Evolutionary conservation across 2,888 invertebrate genomes (phyloP), one percentile per base, ranked within the genome.

Genomic region (Proisotoma minuta): DNA sequence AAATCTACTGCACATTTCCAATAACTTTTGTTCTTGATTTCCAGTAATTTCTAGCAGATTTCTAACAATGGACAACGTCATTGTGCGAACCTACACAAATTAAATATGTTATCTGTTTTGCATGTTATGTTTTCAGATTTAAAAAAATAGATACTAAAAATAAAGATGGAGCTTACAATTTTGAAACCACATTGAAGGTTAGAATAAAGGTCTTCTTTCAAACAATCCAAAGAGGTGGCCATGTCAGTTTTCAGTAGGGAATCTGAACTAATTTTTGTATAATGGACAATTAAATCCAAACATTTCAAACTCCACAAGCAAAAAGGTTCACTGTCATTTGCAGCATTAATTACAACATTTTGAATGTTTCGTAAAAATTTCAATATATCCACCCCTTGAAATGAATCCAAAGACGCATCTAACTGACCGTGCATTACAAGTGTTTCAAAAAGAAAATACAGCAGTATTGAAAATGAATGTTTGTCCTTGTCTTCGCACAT

Each of bases 1-100:
- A 54, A 69, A 69, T 27, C 65, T 64, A 20, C 65, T 62, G n/a
- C 62, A 53, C 66, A 69, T 62, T 60, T 66, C 63, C 10, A 52
- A 10, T 3, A 60, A 51, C 59, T 69, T 69, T n/a, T 61, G 47
- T 2, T 54, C 57, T 12, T 51, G 2, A 4, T 8, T 15, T 8
- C 52, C 24, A 2, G 48, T 29, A 0, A 56, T 40, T 15, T 28
- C 15, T 20, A 20, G 39, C 12, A 56, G 2, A 56, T 54, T 64
- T 29, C 58, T 26, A 12, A 67, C 24, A 15, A 62, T 47, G 0
- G 67, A 67, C n/a, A 59, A 10, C 1, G 67, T 64, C 8, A 67
- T 22, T 5, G 67, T 59, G 1, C 67, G 62, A 23, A 67, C 53
- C 66, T 66, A 22, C 10, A 12, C 20, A 4, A 29, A 43, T n/a